Evolutionary conservation across 2,113 vertebrate species (phyloP), one percentile per base, ranked within the genome.

Genomic region (Ibidorhyncha struthersii): DNA sequence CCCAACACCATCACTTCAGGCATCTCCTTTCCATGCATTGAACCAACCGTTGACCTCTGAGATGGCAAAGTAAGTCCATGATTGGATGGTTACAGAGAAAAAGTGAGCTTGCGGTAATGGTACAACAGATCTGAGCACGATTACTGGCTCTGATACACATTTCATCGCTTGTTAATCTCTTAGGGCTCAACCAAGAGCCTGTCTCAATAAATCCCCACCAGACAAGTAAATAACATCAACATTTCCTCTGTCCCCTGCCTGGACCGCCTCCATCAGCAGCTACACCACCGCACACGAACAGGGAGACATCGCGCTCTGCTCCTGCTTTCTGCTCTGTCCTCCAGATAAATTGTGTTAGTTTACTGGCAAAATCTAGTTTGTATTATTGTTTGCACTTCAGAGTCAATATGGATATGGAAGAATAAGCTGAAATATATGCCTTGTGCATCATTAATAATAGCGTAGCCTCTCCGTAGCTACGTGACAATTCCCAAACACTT

Each of bases 371-470:
- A 90, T 86, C 83, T 86, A 74, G 88, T 83, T 93, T 94, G 71
- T 83, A 74, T 92, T 94, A 86, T 95, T 95, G 72, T 96, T 97
- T 96, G 63, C 76, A 74, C 88, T 97, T 93, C 74, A 50, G 67
- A 96, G 82, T 96, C 92, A 95, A 96, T 95, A 86, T 29, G 70
- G 89, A 95, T 90, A 97, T 86, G 94, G 91, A 97, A 96, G 89
- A 96, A 91, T 86, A 86, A 94, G 50, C 78, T 93, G 91, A 93
- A 91, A 93, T 94, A 94, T 55, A 83, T 91, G 59, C 82, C 74
- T 85, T 47, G 73, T 88, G 66, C 66, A 90, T 93, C 89, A 93
- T 94, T 97, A 96, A 95, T 97, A 95, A 93, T 16, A 90, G 78
- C 3, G 0, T 82, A 72, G 66, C 78, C 78, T 93, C 91, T 96